phyloP scores from a whole-genome alignment of 2,113 vertebrate genomes.

The cat (Felis catus) region F.catus_Fca126_mat1.0 CM031418.1:129364001-129364500 shows the following conservation, averaged over 20 bases:
- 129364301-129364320: not conserved
- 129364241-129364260: not conserved
- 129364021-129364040: not conserved
- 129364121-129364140: not conserved
- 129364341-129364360: not conserved
- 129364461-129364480: not conserved
- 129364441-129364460: not conserved
- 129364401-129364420: not conserved
- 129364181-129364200: not conserved
- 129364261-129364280: not conserved
- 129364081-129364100: not conserved
- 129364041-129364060: not conserved
- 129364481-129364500: no score
- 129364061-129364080: not conserved
- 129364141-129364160: no score
- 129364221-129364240: not conserved
- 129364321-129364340: accelerated
- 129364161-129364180: not conserved
- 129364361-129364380: accelerated
- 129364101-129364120: not conserved
- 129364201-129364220: not conserved
- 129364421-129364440: not conserved
- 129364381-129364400: accelerated
- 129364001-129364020: not conserved
- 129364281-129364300: not conserved